Conservation (phyloP, 1,140 invertebrate species). For the Antheraea mylitta region DNA sequence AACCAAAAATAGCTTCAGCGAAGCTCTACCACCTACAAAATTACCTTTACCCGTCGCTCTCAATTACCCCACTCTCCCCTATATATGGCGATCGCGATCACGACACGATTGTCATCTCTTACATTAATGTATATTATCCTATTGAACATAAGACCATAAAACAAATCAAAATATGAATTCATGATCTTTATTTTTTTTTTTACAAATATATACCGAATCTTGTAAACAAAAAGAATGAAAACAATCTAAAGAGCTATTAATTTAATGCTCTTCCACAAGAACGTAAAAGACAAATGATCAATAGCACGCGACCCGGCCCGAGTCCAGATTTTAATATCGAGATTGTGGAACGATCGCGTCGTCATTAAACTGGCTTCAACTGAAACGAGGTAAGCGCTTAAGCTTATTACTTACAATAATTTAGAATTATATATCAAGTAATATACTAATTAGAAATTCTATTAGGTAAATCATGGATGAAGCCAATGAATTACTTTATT, state of each 20-base stretch:
- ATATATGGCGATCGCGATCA: too few species aligned
- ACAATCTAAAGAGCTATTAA: constrained; percentile 44
- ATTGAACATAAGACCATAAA: too few species aligned
- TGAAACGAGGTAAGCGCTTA: constrained; percentile 29
- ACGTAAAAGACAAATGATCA: constrained; percentile 59
- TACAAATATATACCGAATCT: not conserved
- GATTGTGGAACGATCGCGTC: constrained; percentile 33
- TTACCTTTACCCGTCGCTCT: too few species aligned
- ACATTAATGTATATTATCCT: too few species aligned
- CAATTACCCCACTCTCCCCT: too few species aligned
- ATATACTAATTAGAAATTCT: too few species aligned
- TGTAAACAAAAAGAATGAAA: constrained; percentile 25
- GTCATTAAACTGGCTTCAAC: constrained; percentile 37
- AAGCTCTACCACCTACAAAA: too few species aligned
- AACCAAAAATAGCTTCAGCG: too few species aligned
- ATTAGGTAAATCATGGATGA: too few species aligned
- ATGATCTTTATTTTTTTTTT: not conserved
- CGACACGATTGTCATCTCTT: too few species aligned
- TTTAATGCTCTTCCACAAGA: constrained; percentile 55
- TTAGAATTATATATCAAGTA: not conserved
- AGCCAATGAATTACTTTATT: too few species aligned
- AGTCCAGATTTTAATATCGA: constrained; percentile 44
- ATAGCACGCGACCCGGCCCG: constrained; percentile 33
- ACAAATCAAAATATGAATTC: not conserved
- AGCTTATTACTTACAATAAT: constrained; percentile 24